phyloP scores from a whole-genome alignment of 2,888 invertebrate genomes.

The Gibbula magus region DNA sequence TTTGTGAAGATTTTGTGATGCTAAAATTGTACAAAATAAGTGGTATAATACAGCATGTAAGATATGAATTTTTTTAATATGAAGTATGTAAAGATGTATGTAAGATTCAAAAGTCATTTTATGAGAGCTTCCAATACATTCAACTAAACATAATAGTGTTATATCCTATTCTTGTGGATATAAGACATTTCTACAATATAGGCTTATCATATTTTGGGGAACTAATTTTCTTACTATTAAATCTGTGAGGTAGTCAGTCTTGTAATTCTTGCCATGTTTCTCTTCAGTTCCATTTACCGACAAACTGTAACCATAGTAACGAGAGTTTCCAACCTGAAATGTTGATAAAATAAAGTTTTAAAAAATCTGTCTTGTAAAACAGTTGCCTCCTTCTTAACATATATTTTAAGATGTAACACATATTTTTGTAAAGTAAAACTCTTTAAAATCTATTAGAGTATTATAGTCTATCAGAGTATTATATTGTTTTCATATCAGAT shows the following conservation, averaged over 20 bases:
- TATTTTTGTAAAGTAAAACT: not conserved
- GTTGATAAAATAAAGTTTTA: not conserved
- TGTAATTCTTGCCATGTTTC: conserved; percentile 78
- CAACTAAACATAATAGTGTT: not conserved
- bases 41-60: no score
- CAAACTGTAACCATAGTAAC: conserved; percentile 92
- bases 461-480: no score
- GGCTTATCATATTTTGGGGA: not conserved
- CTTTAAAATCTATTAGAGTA: not conserved
- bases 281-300: conserved; percentile 86
- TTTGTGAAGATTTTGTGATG: no score
- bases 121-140: not conserved
- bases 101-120: no score
- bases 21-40: no score
- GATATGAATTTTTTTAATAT: no score
- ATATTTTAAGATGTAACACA: no score
- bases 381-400: no score
- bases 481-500: no score
- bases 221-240: conserved; percentile 84
- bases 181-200: not conserved
- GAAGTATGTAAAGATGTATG: no score
- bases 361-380: no score
- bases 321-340: conserved; percentile 86
- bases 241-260: conserved; percentile 87
- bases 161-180: not conserved